These are phyloP conservation scores for Eubucco bourcierii DNA, from an alignment of 2,113 vertebrate genomes.

Conservation along the genomic window DNA sequence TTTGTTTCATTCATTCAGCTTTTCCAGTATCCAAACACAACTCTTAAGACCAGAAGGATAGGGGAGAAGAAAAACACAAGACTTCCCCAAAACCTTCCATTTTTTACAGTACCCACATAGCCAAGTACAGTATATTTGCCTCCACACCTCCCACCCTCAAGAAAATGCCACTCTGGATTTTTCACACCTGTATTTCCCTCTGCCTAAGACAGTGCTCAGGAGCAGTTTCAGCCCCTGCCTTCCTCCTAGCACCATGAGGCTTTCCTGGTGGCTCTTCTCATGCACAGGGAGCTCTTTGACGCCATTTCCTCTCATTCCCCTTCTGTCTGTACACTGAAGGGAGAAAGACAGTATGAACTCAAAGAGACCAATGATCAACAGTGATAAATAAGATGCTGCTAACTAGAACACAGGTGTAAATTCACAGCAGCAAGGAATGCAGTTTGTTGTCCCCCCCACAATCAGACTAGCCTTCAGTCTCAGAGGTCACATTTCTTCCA, in stretches of 20 bases:
- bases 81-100: background rate
- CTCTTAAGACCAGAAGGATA: background rate
- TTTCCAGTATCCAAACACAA: background rate
- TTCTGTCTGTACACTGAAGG: background rate
- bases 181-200: background rate
- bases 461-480: background rate
- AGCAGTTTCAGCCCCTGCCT: background rate
- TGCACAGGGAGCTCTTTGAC: background rate
- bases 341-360: background rate
- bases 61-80: background rate
- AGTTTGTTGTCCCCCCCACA: background rate
- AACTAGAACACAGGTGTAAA: background rate
- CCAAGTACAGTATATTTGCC: background rate
- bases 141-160: background rate
- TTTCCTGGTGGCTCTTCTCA: background rate
- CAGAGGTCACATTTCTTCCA: slow-evolving; percentile 27
- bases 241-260: background rate
- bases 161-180: background rate
- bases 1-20: background rate
- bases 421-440: background rate
- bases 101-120: background rate
- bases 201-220: background rate
- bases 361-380: background rate
- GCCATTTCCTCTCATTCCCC: background rate
- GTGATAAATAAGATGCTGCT: background rate